These are phyloP conservation scores for Gulo gulo DNA, from an alignment of 2,113 vertebrate genomes.

Conservation along the genomic window DNA sequence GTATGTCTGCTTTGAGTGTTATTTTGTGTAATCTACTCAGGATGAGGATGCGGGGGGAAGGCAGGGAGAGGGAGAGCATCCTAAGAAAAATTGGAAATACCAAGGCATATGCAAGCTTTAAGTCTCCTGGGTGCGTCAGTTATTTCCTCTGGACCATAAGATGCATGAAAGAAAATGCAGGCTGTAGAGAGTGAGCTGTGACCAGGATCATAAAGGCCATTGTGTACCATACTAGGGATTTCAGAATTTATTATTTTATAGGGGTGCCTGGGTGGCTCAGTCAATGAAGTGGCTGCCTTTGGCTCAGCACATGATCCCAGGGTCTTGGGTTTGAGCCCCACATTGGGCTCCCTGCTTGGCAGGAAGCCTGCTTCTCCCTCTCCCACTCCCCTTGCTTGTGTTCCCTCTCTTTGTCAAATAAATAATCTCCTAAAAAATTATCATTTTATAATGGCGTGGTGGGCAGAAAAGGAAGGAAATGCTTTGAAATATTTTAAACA, in stretches of 20 bases:
- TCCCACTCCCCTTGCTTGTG: no score
- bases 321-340: no score
- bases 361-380: no score
- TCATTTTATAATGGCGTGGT: not conserved
- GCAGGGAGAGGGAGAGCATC: not conserved
- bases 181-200: not conserved
- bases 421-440: not conserved
- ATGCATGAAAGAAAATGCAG: not conserved
- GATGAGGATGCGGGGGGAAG: accelerated
- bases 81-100: not conserved
- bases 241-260: not conserved
- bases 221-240: not conserved
- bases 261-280: no score
- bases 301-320: no score
- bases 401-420: no score
- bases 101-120: not conserved
- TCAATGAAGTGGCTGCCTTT: no score
- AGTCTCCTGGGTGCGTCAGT: not conserved
- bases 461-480: not conserved
- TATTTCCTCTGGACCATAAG: not conserved
- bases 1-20: not conserved
- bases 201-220: no score
- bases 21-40: not conserved
- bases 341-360: no score
- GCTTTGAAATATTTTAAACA: not conserved